Evolutionary conservation across 2,888 invertebrate species (phyloP).

Genomic region (Sussaba pulchella): DNA sequence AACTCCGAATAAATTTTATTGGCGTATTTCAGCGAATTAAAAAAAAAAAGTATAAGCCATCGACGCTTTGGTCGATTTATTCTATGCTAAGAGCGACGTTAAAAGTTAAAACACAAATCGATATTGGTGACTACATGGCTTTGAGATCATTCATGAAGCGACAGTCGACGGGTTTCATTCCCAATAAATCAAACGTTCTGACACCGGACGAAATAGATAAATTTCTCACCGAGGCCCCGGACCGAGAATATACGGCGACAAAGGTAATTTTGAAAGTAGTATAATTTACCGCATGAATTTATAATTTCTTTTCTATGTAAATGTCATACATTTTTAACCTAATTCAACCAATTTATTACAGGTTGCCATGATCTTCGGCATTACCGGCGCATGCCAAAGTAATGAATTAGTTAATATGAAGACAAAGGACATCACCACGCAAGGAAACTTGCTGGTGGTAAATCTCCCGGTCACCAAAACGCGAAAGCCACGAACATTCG

Average conservation of each 20-base stretch:
- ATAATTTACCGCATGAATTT: not conserved
- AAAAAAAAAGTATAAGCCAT: no score
- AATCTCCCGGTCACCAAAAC: no score
- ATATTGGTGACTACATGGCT: not conserved
- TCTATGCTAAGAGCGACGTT: no score
- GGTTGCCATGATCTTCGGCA: conserved; percentile 51
- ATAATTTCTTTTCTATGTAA: not conserved
- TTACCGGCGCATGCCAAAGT: conserved; percentile 32
- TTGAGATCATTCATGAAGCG: not conserved
- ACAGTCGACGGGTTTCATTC: not conserved
- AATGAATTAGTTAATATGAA: conserved; percentile 36
- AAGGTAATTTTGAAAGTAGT: conserved; percentile 24
- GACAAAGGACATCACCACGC: conserved; percentile 12
- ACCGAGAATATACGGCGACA: conserved; percentile 11
- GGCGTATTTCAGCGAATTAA: no score
- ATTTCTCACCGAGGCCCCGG: conserved; percentile 26
- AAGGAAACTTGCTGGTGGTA: no score
- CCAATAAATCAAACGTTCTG: conserved; percentile 17
- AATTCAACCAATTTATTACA: conserved; percentile 24
- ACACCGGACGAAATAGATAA: conserved; percentile 11
- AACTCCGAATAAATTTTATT: no score
- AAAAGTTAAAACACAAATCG: no score
- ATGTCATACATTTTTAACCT: no score
- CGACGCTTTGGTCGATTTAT: no score
- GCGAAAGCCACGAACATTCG: no score